Evolutionary conservation across 2,888 invertebrate genomes (phyloP).

Genomic region (Terebella lapidaria): DNA sequence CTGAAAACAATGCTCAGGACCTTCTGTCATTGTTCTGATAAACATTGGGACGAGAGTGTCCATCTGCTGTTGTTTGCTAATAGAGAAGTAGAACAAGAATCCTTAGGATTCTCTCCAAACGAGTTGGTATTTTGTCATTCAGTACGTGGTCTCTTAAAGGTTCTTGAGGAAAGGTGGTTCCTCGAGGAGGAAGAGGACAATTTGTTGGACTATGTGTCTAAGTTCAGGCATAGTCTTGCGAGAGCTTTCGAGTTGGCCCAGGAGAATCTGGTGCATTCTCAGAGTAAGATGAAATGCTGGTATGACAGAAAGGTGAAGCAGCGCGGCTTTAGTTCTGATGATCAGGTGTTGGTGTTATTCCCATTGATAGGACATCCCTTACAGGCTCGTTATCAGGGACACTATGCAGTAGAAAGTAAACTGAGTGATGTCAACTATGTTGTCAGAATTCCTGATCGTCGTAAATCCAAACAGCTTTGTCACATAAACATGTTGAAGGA

Average conservation of each 20-base stretch:
- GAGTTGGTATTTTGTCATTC: conserved; percentile 7
- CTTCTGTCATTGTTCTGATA: background rate
- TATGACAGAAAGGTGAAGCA: background rate
- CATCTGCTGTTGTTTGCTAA: conserved; percentile 11
- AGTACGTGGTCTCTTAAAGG: background rate
- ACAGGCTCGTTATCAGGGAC: no score
- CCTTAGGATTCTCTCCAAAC: conserved; percentile 14
- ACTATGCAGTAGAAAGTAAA: background rate
- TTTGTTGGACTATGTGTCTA: conserved; percentile 3
- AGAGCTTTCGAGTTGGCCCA: background rate
- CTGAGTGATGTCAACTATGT: background rate
- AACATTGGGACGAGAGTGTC: conserved; percentile 15
- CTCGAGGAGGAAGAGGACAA: background rate
- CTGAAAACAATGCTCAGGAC: background rate
- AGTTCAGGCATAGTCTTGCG: background rate
- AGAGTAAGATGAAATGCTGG: background rate
- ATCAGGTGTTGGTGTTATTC: background rate
- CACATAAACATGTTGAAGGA: conserved; percentile 10
- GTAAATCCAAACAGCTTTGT: conserved; percentile 2
- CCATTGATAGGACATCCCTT: background rate
- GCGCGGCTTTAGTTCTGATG: background rate
- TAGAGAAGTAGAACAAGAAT: conserved; percentile 7
- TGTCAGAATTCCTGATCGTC: conserved; percentile 3
- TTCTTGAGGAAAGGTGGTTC: background rate
- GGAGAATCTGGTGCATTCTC: background rate